Conservation (phyloP, 92 coral and sea anemone genomes). For the Anthopleura xanthogrammica region DNA sequence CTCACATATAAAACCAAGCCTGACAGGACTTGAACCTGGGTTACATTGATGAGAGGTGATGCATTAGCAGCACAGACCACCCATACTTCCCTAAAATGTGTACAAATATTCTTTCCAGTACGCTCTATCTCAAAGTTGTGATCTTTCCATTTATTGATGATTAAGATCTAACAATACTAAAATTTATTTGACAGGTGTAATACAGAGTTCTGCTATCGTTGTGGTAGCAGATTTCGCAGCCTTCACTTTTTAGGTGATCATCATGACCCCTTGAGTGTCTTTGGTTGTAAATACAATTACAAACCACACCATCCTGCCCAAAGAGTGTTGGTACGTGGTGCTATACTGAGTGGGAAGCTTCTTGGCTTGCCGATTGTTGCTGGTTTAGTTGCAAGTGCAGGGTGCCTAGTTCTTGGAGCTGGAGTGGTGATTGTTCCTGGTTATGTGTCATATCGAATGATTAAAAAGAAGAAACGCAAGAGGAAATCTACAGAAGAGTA, state of each 20-base stretch:
- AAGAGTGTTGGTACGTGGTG: conserved; percentile 73
- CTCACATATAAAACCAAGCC: too few relatives aligned
- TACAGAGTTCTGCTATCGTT: conserved; percentile 86
- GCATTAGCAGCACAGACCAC: too few relatives aligned
- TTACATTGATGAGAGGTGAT: too few relatives aligned
- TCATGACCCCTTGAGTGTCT: conserved; percentile 72
- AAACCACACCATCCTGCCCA: conserved; percentile 76
- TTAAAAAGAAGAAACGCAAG: conserved; percentile 54
- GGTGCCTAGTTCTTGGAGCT: conserved; percentile 64
- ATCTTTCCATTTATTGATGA: neutral
- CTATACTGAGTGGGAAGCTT: conserved; percentile 67
- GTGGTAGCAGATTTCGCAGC: conserved; percentile 73
- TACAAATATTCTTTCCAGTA: too few relatives aligned
- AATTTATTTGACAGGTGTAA: conserved; percentile 46
- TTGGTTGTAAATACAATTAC: conserved; percentile 86
- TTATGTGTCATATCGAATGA: conserved; percentile 73
- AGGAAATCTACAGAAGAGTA: neutral
- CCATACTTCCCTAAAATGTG: too few relatives aligned
- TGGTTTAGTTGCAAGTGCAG: conserved; percentile 76
- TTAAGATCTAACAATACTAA: neutral
- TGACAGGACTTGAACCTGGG: too few relatives aligned
- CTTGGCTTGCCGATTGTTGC: conserved; percentile 62
- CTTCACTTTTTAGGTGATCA: conserved; percentile 81
- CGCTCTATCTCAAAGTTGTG: too few relatives aligned
- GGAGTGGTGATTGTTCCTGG: conserved; percentile 73